Base-by-base conservation (phyloP, 2,888 invertebrate species). In the Eupithecia centaureata region DNA sequence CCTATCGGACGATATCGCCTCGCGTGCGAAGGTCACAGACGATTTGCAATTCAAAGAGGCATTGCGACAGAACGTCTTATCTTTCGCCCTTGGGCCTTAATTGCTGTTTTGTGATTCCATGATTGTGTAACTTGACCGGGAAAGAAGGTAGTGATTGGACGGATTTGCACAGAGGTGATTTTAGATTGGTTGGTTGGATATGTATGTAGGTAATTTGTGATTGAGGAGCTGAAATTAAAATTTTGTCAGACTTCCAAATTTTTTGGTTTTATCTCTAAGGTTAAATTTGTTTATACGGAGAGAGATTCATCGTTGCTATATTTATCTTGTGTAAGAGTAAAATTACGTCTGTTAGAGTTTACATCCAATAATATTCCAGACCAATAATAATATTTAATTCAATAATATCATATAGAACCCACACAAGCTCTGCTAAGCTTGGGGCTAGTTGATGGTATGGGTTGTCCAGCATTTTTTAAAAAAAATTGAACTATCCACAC, bases 11-110 rank as follows among this genome's bases (percentile, higher is more conserved):
- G 83, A 84, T 84, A 82, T 84, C 84, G 78, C 82, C 68, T 84
- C 77, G 83, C 83, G 84, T 83, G 85, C 69, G 76, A 83, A 83
- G 83, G 84, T 77, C 80, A 70, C 65, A 61, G 67, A 67, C 73
- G 68, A 83, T 82, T 82, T 82, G 82, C 82, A 83, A 83, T 82
- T 83, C 82, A 83, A 82, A 77, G 74, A 76, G 76, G 78, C 70
- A 74, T 38, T 78, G 82, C 80, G 81, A 80, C 81, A 76, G 79
- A 63, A 65, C 68, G 71, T 63, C 78, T 77, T 82, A 81, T 81
- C 82, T 78, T 30, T 62, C 68, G 74, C 70, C 76, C 74, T 76
- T 76, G 72, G 68, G 68, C 58, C 75, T 79, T 82, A 82, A 81
- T 82, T 81, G 81, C 73, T 74, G 70, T 67, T 73, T 74, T 77